Evolutionary conservation across 2,113 vertebrate species (phyloP).

Genomic region (Monopterus albus): DNA sequence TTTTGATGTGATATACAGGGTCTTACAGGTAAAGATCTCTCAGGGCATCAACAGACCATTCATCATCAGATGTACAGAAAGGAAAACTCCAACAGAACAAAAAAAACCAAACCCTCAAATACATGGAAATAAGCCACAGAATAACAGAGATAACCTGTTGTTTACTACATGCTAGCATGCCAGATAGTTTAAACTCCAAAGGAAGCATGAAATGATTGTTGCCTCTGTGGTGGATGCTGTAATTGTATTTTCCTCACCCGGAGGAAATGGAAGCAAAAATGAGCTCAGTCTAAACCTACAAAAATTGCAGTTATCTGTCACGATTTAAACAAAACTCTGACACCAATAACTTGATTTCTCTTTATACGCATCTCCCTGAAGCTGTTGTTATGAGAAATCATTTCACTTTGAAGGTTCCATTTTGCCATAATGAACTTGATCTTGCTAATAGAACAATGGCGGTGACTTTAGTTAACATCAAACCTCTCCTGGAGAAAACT

Average conservation of each 20-base stretch:
- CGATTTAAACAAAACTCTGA: constrained; percentile 67
- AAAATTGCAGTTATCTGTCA: constrained; percentile 77
- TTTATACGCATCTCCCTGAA: constrained; percentile 41
- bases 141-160: constrained; percentile 26
- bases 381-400: constrained; percentile 60
- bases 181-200: constrained; percentile 7
- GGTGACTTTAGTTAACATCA: constrained; percentile 57
- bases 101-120: not conserved
- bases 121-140: constrained; percentile 12
- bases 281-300: constrained; percentile 52
- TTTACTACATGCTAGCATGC: constrained; percentile 25
- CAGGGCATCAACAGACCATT: constrained; percentile 45
- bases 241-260: constrained; percentile 56
- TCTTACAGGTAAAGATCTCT: constrained; percentile 62
- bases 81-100: not conserved
- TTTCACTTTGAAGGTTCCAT: constrained; percentile 53
- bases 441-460: constrained; percentile 45
- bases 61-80: constrained; percentile 47
- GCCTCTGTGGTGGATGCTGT: constrained; percentile 41
- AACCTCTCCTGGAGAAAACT: constrained; percentile 26
- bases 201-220: constrained; percentile 42
- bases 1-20: constrained; percentile 61
- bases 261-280: constrained; percentile 61
- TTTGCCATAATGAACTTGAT: constrained; percentile 53
- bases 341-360: constrained; percentile 62